phyloP scores from a whole-genome alignment of 2,888 invertebrate species.

The Linnaemya tessellans region DNA sequence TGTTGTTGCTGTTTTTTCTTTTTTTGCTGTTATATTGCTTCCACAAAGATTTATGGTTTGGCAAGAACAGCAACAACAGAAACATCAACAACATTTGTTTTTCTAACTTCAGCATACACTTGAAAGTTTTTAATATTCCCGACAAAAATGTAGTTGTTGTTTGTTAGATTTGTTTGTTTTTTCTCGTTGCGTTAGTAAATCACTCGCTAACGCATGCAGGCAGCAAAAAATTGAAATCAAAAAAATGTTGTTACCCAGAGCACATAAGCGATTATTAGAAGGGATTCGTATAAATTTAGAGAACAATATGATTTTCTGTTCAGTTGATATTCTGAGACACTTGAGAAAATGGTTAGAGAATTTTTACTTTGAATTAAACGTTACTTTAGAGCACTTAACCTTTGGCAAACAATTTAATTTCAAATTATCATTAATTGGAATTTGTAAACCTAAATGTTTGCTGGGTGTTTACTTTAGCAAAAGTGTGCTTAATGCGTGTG shows the following conservation, averaged over 20 bases:
- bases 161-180: not conserved
- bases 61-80: slow-evolving; percentile 32
- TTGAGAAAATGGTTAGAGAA: no score
- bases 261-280: no score
- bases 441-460: not conserved
- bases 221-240: not conserved
- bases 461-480: not conserved
- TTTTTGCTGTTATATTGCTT: slow-evolving; percentile 16
- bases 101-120: slow-evolving; percentile 54
- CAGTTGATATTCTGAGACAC: no score
- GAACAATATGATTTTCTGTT: no score
- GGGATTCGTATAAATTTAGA: no score
- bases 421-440: no score
- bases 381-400: no score
- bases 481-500: not conserved
- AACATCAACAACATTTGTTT: slow-evolving; percentile 31
- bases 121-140: slow-evolving; percentile 65
- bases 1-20: no score
- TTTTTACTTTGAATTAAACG: no score
- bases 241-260: not conserved
- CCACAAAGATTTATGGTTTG: slow-evolving; percentile 63
- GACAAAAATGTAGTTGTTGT: slow-evolving; percentile 20
- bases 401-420: not conserved
- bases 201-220: slow-evolving; percentile 15
- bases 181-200: slow-evolving; percentile 39